These are phyloP conservation scores for Acridotheres tristis DNA, from an alignment of 2,797 vertebrate species.

Conservation along the genomic window DNA sequence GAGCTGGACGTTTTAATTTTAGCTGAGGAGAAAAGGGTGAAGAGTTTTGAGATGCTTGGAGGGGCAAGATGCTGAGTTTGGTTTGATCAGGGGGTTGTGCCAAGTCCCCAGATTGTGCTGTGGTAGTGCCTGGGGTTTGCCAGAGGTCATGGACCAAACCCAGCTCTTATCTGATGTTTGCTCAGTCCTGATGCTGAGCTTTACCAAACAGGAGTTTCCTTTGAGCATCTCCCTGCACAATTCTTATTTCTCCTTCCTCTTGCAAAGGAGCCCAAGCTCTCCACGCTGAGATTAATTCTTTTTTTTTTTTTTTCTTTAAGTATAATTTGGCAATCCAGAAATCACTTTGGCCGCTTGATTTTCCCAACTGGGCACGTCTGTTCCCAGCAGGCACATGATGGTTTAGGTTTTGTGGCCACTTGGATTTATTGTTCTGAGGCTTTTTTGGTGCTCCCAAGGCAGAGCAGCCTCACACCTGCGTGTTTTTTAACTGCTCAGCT, in stretches of 20 bases:
- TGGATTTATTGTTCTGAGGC: not conserved
- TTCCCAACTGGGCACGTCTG: not conserved
- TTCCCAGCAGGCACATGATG: fast-evolving
- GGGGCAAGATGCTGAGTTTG: not conserved
- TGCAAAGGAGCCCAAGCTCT: not conserved
- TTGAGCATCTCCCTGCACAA: not conserved
- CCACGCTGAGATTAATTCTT: not conserved
- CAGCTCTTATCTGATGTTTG: not conserved
- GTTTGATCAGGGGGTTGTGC: not conserved
- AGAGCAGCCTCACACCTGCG: not conserved
- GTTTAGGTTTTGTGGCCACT: not conserved
- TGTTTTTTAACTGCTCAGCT: not conserved
- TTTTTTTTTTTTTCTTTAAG: not conserved
- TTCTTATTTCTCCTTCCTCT: not conserved
- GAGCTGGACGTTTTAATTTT: not conserved
- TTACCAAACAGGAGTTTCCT: not conserved
- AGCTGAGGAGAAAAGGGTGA: not conserved
- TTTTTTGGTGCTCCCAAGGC: not conserved
- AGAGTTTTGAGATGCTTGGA: not conserved
- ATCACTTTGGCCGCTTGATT: not conserved
- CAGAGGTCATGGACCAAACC: fast-evolving
- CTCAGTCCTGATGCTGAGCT: not conserved
- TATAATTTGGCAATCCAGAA: not conserved
- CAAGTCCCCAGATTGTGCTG: fast-evolving
- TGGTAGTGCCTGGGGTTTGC: fast-evolving